Base-by-base conservation (phyloP, 2,888 invertebrate genomes). In the Xanthia icteritia region DNA sequence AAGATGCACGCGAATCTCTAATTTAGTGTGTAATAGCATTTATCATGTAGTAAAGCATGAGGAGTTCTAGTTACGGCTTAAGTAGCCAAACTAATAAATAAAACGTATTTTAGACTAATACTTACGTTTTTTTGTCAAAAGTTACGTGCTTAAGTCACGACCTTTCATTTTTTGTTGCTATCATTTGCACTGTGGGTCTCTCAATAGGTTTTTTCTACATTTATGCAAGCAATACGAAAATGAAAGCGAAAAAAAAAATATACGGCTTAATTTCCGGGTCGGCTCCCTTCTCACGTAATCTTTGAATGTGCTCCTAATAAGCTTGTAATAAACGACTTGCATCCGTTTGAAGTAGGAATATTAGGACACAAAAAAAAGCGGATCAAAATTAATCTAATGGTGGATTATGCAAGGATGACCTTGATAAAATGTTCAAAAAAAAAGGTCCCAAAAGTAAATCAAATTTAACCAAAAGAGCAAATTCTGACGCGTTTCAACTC, bases 1-100 rank as follows among this genome's bases (percentile, higher is more conserved):
- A 74, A 83, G 81, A 77, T 76, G 79, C 89, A 90, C 89, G 89
- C 88, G 78, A 89, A 83, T 83, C 74, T 87, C 71, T 87, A 84
- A 88, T 89, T 89, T 86, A n/a, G 74, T 76, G 79, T 79, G 75
- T 82, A 73, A 76, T 79, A 72, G 51, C 56, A 73, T 68, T 81
- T 84, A 77, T 70, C 61, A 36, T 56, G 61, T 54, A 54, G 36
- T 75, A 72, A 69, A 84, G 23, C 20, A 61, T 13, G 39, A 60
- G 42, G 9, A 61, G 48, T 39, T 74, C 45, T 60, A 54, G 54
- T 60, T 51, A 76, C 45, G 23, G 17, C n/a, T 31, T 31, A 31
- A 2, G 27, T 83, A 66, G 56, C n/a, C n/a, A 6, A 61, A 23
- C 45, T 67, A 61, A 63, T 42, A 39, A 70, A 69, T 42, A 36